A percentile compares a stretch with the other conserved stretches of the same genome.
Evolutionary conservation across 2,113 vertebrate genomes (phyloP).

Genomic region (Pipa parva): DNA sequence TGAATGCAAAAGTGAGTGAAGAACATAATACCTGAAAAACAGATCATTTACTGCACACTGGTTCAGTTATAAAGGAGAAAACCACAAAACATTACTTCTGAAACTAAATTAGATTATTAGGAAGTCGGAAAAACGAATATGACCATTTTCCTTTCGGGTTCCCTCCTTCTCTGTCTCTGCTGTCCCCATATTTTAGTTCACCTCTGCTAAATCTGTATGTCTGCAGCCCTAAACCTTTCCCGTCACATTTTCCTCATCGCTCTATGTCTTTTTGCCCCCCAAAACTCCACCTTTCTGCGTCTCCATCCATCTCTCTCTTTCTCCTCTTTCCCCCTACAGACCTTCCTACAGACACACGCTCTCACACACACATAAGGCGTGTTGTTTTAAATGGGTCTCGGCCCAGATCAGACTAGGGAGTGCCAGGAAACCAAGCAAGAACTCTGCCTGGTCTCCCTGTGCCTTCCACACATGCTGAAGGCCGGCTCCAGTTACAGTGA

Average conservation of each 20-base stretch:
- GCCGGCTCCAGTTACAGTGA: conserved; percentile 33
- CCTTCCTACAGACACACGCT: conserved; percentile 22
- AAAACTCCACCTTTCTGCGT: background rate
- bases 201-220: background rate
- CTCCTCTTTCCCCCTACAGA: conserved; percentile 2
- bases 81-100: no score
- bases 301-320: conserved; percentile 13
- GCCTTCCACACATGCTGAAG: conserved; percentile 29
- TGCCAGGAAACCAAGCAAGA: conserved; percentile 37
- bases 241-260: background rate
- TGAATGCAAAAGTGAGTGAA: no score
- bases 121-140: background rate
- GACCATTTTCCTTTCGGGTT: background rate
- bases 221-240: background rate
- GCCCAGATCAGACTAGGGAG: conserved; percentile 40
- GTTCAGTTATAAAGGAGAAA: no score
- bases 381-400: conserved; percentile 41
- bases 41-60: no score
- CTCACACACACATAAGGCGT: conserved; percentile 39
- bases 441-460: conserved; percentile 19
- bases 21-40: no score
- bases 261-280: background rate
- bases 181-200: background rate
- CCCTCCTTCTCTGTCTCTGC: background rate
- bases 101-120: no score